Percentiles rank a stretch among this genome's conserved stretches.
Evolutionary conservation across 2,113 vertebrate species (phyloP).

Genomic region (Cavia porcellus): DNA sequence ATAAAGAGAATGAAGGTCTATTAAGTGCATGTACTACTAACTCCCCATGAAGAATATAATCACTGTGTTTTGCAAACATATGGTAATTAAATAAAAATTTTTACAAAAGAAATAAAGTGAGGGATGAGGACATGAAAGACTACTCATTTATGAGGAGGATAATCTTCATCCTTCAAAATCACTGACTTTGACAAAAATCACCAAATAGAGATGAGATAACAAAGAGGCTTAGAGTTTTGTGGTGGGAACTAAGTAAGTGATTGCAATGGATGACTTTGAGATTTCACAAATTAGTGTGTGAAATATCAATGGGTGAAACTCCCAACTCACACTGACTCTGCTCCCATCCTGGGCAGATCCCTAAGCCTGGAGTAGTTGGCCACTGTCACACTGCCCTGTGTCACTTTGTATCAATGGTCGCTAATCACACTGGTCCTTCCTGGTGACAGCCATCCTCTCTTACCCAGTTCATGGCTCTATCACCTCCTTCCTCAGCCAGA

Average conservation of each 20-base stretch:
- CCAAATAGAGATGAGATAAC: constrained; percentile 89
- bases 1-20: neutral
- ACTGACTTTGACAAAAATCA: constrained; percentile 84
- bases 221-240: constrained; percentile 88
- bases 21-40: neutral
- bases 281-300: neutral
- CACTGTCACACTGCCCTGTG: neutral
- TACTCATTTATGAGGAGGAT: constrained; percentile 86
- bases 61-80: neutral
- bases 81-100: neutral
- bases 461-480: neutral
- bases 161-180: constrained; percentile 69
- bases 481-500: neutral
- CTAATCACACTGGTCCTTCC: neutral
- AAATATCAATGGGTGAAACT: no score
- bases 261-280: constrained; percentile 84
- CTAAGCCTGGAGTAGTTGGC: neutral
- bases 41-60: neutral
- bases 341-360: no score
- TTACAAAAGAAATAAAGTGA: constrained; percentile 86
- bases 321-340: neutral
- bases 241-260: constrained; percentile 91
- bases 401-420: neutral
- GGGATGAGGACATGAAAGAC: constrained; percentile 89
- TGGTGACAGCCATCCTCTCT: no score